Percentiles rank a stretch among this genome's conserved stretches.
Conservation (phyloP, 2,797 vertebrate genomes). For the Pangasius djambal region DNA sequence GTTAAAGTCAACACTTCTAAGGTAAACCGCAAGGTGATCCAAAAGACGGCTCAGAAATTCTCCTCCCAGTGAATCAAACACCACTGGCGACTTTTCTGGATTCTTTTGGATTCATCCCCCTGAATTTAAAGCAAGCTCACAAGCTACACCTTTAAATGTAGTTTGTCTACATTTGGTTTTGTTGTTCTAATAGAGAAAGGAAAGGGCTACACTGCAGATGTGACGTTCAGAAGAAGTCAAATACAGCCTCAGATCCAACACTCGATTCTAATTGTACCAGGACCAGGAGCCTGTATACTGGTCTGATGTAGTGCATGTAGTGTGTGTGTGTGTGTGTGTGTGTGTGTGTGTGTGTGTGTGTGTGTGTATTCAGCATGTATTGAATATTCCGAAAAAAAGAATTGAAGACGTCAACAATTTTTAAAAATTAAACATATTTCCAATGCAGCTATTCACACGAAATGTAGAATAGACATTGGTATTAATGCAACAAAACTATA, state of each 20-base stretch:
- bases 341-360: conserved; percentile 11
- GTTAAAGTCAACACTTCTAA: conserved; percentile 80
- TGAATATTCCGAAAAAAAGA: neutral
- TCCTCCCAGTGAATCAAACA: conserved; percentile 22
- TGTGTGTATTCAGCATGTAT: neutral
- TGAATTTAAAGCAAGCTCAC: conserved; percentile 17
- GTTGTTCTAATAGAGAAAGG: conserved; percentile 60
- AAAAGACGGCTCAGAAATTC: conserved; percentile 28
- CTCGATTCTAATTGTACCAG: conserved; percentile 5
- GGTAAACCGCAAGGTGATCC: conserved; percentile 68
- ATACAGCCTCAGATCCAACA: conserved; percentile 18
- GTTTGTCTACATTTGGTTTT: conserved; percentile 63
- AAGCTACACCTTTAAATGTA: conserved; percentile 68
- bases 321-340: neutral
- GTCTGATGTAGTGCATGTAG: conserved; percentile 1
- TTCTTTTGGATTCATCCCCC: conserved; percentile 1
- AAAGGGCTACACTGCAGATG: conserved; percentile 14
- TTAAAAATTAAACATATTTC: neutral
- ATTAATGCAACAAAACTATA: neutral
- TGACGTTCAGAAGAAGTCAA: conserved; percentile 53
- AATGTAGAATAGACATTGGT: neutral
- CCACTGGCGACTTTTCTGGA: conserved; percentile 14
- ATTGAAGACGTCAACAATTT: neutral
- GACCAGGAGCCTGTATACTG: conserved; percentile 24
- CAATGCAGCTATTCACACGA: neutral